A percentile compares a stretch with the other conserved stretches of the same genome.
Conservation (phyloP, 2,888 invertebrate genomes). For the Eledone cirrhosa region DNA sequence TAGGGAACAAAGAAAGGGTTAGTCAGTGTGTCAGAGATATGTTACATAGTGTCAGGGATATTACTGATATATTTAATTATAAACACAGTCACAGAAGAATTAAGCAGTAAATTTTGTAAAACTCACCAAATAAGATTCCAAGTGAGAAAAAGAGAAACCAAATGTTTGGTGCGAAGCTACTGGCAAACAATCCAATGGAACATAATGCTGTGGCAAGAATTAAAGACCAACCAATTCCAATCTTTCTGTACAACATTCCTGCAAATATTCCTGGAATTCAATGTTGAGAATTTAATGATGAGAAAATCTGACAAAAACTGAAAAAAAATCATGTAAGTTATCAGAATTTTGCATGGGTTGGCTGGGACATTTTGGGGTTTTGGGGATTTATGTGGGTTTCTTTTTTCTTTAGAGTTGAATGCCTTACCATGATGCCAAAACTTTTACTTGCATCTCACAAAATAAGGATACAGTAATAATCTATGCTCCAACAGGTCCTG, state of each 20-base stretch:
- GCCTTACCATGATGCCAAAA: too few relatives aligned
- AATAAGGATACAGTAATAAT: too few relatives aligned
- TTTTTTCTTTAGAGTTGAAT: neutral
- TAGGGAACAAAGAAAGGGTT: neutral
- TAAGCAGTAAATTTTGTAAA: neutral
- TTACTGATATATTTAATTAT: neutral
- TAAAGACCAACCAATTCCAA: neutral
- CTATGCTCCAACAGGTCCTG: too few relatives aligned
- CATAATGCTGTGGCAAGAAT: neutral
- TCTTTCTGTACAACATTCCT: neutral
- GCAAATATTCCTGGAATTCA: neutral
- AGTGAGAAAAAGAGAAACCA: constrained; percentile 5
- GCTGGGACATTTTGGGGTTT: too few relatives aligned
- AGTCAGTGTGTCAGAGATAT: neutral
- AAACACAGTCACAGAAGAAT: neutral
- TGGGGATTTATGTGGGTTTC: neutral
- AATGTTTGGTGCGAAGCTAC: constrained; percentile 13
- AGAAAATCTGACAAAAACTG: neutral
- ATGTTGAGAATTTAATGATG: neutral
- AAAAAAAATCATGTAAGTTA: neutral
- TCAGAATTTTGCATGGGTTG: neutral
- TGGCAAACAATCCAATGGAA: neutral
- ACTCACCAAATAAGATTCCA: neutral
- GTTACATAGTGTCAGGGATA: too few relatives aligned
- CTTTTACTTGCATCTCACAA: too few relatives aligned